Base-by-base conservation (phyloP, 1,140 invertebrate species). In the Drosophila equinoxialis region DNA sequence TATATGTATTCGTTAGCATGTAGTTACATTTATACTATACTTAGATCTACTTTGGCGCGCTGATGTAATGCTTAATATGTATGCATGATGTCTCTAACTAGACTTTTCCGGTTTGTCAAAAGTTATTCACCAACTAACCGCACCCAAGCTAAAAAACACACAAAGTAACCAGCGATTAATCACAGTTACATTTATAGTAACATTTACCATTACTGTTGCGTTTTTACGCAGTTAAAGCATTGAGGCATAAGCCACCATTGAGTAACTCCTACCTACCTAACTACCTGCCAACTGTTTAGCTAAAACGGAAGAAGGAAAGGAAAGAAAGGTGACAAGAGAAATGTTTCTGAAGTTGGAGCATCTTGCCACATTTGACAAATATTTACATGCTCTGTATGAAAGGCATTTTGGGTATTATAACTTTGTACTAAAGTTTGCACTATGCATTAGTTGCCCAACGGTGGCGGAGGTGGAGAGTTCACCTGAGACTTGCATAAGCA, bases 21-120 rank as follows among this genome's bases (percentile, higher is more conserved):
- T 65, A 74, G 45, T 23, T 41, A 54, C 17, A 17, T 0, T 0
- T 17, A 54, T 23, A 11, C n/a, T 10, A 59, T 64, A 51, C 45
- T 65, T 72, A 60, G 65, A 51, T 61, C 83, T 65, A 71, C 65
- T 83, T 86, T 83, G 65, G 58, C 63, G 54, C 54, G 83, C 83
- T 86, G 83, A 86, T 86, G 83, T 86, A 86, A 86, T 87, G 68
- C 68, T 55, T 70, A 67, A 70, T 62, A 77, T 11, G 30, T 11
- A 37, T 37, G 35, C 2, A 37, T 79, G 66, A 10, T 39, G 11
- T 4, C 69, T 58, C 45, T 62, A 65, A 86, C 83, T 69, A 79
- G 57, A 79, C 65, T 77, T 77, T 80, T 74, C 72, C 79, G 84
- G 79, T 71, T 83, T 64, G 41, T 39, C 68, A 65, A 37, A 66